phyloP scores from a whole-genome alignment of 2,797 vertebrate species.

The Acomys russatus region DNA sequence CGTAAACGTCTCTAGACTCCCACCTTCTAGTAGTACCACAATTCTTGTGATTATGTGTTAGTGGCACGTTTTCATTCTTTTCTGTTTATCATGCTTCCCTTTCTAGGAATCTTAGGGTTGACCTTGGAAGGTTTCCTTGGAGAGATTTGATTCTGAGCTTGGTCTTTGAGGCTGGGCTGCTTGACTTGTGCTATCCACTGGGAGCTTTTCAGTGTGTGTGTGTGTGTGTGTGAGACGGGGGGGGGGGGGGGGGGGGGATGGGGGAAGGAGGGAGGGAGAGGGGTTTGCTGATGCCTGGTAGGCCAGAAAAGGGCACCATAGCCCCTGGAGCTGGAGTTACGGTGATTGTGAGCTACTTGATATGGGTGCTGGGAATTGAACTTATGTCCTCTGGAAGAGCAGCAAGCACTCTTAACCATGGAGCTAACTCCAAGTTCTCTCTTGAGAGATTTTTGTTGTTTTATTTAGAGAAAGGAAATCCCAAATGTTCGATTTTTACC shows the following conservation, averaged over 20 bases:
- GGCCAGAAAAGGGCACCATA: no score
- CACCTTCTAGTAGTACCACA: not conserved
- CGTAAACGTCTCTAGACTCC: not conserved
- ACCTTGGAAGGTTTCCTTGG: not conserved
- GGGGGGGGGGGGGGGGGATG: not conserved
- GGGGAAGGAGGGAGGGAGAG: not conserved
- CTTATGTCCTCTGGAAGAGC: not conserved
- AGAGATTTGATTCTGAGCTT: not conserved
- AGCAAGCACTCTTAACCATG: not conserved
- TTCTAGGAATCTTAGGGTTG: not conserved
- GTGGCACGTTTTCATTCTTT: not conserved
- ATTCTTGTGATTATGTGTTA: not conserved
- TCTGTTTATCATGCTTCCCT: not conserved
- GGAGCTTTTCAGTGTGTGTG: not conserved
- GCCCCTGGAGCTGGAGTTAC: no score
- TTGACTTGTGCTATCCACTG: not conserved
- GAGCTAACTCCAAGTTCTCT: not conserved
- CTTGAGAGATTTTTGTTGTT: no score
- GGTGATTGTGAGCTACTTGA: not conserved
- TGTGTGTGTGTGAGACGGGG: no score
- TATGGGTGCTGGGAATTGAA: not conserved
- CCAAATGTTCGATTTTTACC: no score
- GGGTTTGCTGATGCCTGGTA: not conserved
- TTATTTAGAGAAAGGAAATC: no score
- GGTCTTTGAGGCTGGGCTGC: not conserved